Evolutionary conservation across 2,888 invertebrate species (phyloP), one percentile per base, ranked within the genome.

Genomic region (Arrhopalites spinosus): DNA sequence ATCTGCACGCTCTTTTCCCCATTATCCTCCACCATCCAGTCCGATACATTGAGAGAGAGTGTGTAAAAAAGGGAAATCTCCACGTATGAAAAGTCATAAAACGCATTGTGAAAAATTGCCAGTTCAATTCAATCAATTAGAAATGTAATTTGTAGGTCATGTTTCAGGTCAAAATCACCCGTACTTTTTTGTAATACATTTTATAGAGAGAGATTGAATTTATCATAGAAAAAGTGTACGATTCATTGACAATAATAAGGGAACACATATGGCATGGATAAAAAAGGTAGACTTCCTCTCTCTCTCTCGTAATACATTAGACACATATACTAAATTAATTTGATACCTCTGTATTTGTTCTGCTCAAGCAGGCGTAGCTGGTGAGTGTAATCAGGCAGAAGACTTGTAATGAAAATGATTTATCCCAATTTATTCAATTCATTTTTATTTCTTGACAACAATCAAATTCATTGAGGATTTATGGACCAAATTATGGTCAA

Each of bases 61-160:
- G 20, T 53, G 20, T 11, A 23, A 23, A 25, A 25, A 45, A 66
- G 23, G 43, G 64, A 20, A 64, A 56, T 56, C 15, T 59, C 13
- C n/a, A 59, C 25, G 59, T 2, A 66, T 53, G 25, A 27, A 70
- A 70, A 70, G 70, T 70, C 29, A 70, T 53, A 30, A 56, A 56
- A 25, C n/a, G 30, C 30, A 70, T 23, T 56, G 56, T 70, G 70
- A 70, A 50, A 69, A 69, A 69, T 69, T 29, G 70, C 3, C 30
- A 29, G 56, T 70, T 70, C 29, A 75, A 75, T 75, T 43, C 66
- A 45, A 71, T 75, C 71, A 75, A 75, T 75, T 75, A 75, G n/a
- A n/a, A 53, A 64, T 75, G 53, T 75, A 66, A 75, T 75, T 75
- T 75, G 71, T 66, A 36, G 70, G 70, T 70, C 70, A 56, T 56